Evolutionary conservation across 2,888 invertebrate genomes (phyloP), one percentile per base, ranked within the genome.

Genomic region (Luperina nickerlii): DNA sequence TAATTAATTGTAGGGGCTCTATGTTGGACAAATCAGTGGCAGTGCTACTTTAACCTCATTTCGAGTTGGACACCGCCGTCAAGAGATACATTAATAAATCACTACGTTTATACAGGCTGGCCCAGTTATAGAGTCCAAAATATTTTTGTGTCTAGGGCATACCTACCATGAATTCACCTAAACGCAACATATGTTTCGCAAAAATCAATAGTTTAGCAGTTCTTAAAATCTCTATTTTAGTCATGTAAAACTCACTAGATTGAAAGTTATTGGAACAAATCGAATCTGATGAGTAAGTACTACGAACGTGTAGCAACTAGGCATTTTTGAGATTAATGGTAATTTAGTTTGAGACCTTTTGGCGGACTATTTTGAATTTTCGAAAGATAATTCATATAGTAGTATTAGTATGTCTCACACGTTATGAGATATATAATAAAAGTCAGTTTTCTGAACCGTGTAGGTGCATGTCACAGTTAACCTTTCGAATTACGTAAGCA

Each of bases 1-100:
- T 83, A 73, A 86, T 80, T 76, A 72, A 85, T 86, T 74, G 67
- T 67, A 11, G n/a, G n/a, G 18, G 51, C 0, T 84, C 11, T 57
- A 42, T 72, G 45, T 68, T 62, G 69, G 62, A 84, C 63, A 48
- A 84, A 83, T 69, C 38, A 13, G 74, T 67, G 70, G 20, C 70
- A 48, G 65, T 65, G 63, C 20, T 60, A n/a, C 20, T 68, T 77
- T 60, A 11, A 62, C 85, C 74, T 60, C 48, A 54, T 63, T 51
- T 20, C 13, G 24, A 71, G n/a, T 38, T 18, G 38, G 54, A n/a
- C 20, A 32, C 6, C n/a, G n/a, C 11, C 20, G 8, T 20, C 20
- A 27, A n/a, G 1, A 71, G 20, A 42, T 57, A 20, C 9, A 38
- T 54, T 15, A 3, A 70, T 54, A 32, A 70, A 54, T 2, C 42